These are phyloP conservation scores for Ctenochaetus hawaiiensis DNA, from an alignment of 2,797 vertebrate genomes.

Conservation along the genomic window DNA sequence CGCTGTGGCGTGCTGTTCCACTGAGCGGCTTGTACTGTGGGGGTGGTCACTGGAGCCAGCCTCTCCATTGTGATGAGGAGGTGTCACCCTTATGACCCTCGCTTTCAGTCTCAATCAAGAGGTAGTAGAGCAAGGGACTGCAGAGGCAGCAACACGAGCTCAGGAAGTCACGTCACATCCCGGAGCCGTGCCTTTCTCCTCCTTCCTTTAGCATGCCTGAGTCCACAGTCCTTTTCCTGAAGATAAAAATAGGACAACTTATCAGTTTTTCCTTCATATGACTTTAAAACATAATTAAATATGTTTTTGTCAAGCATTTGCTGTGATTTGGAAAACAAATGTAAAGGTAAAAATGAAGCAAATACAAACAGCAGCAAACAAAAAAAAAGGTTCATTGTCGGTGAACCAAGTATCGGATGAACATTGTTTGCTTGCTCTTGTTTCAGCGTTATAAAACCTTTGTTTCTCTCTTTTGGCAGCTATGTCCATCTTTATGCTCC, in stretches of 20 bases:
- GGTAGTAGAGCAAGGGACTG: conserved; percentile 41
- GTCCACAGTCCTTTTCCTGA: conserved; percentile 83
- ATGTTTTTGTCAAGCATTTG: conserved; percentile 5
- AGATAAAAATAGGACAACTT: conserved; percentile 52
- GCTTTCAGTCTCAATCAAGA: conserved; percentile 59
- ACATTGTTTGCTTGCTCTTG: not conserved
- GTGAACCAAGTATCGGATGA: not conserved
- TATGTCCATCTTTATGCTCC: conserved; percentile 90
- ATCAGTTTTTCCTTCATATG: conserved; percentile 4
- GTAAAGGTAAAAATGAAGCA: not conserved
- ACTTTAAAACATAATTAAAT: conserved; percentile 3
- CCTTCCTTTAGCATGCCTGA: conserved; percentile 77
- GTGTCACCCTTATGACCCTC: conserved; percentile 56
- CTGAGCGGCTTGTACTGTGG: conserved; percentile 64
- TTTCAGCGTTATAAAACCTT: conserved; percentile 2
- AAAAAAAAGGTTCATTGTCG: not conserved
- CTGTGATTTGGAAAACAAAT: not conserved
- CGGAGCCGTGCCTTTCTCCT: conserved; percentile 80
- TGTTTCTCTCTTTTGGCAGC: conserved; percentile 79
- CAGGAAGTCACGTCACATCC: conserved; percentile 76
- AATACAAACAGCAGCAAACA: not conserved
- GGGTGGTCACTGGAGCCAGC: conserved; percentile 49
- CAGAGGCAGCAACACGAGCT: conserved; percentile 40
- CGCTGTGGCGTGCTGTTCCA: conserved; percentile 68
- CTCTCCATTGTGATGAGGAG: conserved; percentile 59